Evolutionary conservation across 2,797 vertebrate genomes (phyloP), one percentile per base, ranked within the genome.

Genomic region (Microcaecilia unicolor): DNA sequence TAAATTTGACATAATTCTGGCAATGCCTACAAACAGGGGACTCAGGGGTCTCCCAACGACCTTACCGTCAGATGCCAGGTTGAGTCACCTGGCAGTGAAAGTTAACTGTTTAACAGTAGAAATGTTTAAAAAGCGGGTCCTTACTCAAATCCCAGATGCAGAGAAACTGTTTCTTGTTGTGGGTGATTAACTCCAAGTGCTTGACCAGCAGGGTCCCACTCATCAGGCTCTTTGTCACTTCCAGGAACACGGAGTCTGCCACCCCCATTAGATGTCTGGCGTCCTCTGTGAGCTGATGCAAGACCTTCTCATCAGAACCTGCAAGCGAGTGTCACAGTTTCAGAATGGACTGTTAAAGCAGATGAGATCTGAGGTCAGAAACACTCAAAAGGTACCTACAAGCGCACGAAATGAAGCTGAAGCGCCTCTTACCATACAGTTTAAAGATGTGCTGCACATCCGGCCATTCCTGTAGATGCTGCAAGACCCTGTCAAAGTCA

Each of bases 71-170:
- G n/a, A n/a, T n/a, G n/a, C n/a, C n/a, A n/a, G n/a, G n/a, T n/a
- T n/a, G n/a, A n/a, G n/a, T n/a, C n/a, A n/a, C n/a, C n/a, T n/a
- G n/a, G n/a, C n/a, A n/a, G n/a, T n/a, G n/a, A n/a, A n/a, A n/a
- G n/a, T n/a, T n/a, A n/a, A n/a, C n/a, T n/a, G n/a, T n/a, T n/a
- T n/a, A n/a, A n/a, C n/a, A n/a, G n/a, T n/a, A n/a, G n/a, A n/a
- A n/a, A n/a, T n/a, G n/a, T n/a, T n/a, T n/a, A n/a, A n/a, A n/a
- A n/a, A 9, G 17, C 16, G 7, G 38, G 20, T 19, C 19, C 53
- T 84, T 77, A 97, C 94, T 81, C 1, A 82, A 72, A 17, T 74
- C 58, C 53, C 84, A 77, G 30, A 97, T 71, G 6, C 64, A 48
- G 6, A 77, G 14, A 58, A 92, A 93, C 17, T 54, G 45, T 0